Conservation (phyloP, 2,888 invertebrate species). For the Meloe dianella region DNA sequence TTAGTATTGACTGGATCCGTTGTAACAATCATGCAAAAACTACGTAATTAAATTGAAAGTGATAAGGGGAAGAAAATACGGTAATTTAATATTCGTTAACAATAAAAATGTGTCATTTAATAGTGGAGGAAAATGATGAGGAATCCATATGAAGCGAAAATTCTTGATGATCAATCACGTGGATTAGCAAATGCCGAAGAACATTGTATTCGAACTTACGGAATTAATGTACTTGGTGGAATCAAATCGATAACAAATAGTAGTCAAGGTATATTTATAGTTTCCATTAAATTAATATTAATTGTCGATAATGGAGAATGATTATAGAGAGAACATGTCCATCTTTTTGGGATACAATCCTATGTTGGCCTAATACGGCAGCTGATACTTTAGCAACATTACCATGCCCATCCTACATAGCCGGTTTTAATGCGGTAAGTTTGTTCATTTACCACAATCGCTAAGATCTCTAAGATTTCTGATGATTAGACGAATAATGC, state of each 20-base stretch:
- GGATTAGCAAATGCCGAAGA: conserved; percentile 18
- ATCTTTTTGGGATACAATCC: conserved; percentile 63
- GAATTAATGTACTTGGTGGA: conserved; percentile 21
- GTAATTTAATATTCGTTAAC: not conserved
- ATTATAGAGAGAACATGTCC: conserved; percentile 59
- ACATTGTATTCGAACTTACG: conserved; percentile 26
- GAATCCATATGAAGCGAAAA: conserved; percentile 11
- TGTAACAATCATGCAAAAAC: not conserved
- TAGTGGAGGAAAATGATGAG: conserved; percentile 5
- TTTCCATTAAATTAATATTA: not conserved
- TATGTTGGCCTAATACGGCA: conserved; percentile 65
- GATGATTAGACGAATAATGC: conserved; percentile 58
- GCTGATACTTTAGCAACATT: conserved; percentile 58
- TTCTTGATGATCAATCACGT: conserved; percentile 17
- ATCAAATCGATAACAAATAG: not conserved
- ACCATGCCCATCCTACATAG: conserved; percentile 63
- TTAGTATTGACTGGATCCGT: not conserved
- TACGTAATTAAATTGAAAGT: not conserved
- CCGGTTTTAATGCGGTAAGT: conserved; percentile 55
- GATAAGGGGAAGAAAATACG: not conserved
- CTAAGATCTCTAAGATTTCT: conserved; percentile 14
- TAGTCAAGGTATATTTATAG: not conserved
- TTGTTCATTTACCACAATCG: not conserved
- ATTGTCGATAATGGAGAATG: not conserved
- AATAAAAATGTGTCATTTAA: not conserved